Base-by-base conservation (phyloP, 2,888 invertebrate genomes). In the Clunio marinus region DNA sequence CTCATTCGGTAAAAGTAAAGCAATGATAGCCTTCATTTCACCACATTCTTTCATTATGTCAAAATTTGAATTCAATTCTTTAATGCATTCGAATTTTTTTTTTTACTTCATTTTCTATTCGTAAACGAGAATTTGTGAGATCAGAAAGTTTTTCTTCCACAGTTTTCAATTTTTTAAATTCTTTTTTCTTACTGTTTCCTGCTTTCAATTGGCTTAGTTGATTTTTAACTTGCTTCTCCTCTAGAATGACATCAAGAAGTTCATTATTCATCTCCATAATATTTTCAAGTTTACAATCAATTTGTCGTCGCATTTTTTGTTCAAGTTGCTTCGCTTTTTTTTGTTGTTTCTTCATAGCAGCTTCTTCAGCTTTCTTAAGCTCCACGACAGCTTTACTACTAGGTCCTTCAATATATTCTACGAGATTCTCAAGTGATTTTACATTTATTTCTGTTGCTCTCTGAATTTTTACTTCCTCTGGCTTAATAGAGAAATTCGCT, bases 351-450 rank as follows among this genome's bases (percentile, higher is more conserved):
- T 58, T 68, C 0, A 20, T 27, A 1, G 57, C 68, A 2, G 27
- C 57, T 58, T 58, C 58, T 32, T 68, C 58, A 24, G 25, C 41
- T n/a, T 68, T 57, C 41, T 41, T 68, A 17, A 58, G 68, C 22
- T 68, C 58, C 4, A 51, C 45, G 0, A 58, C 68, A 8, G 68
- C 58, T 15, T 58, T 58, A 24, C 58, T 68, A 7, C 27, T 68
- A 1, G 68, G 57, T 1, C 68, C 68, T 68, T 68, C 68, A 17
- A 68, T 68, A 27, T 68, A 68, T n/a, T 68, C 68, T n/a, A 68
- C 17, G 1, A 68, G 41, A 58, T 68, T 55, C 20, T 68, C 68
- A 10, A 68, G 10, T 41, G 68, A 68, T 24, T 68, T 68, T 10
- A 68, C 2, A 37, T 68, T 68, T n/a, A 68, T 57, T 20, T 68